These are phyloP conservation scores for Phragmatobia fuliginosa DNA, from an alignment of 2,888 invertebrate genomes.

Conservation along the genomic window DNA sequence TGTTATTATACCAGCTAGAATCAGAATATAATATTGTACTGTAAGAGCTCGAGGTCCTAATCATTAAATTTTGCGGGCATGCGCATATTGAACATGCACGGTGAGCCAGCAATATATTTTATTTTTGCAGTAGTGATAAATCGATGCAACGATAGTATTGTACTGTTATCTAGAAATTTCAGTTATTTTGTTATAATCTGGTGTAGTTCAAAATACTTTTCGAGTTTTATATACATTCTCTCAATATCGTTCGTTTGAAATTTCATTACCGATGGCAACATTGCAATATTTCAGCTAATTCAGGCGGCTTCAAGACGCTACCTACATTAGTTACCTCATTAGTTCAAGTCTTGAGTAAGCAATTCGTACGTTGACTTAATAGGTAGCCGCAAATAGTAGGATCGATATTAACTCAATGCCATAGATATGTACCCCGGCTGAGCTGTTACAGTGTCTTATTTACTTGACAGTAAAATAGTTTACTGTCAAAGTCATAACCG, in stretches of 20 bases:
- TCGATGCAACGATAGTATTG: neutral
- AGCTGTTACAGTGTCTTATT: neutral
- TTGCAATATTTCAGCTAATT: neutral
- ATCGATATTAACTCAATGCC: neutral
- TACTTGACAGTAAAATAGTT: neutral
- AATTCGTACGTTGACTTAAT: neutral
- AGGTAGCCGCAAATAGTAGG: neutral
- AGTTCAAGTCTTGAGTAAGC: neutral
- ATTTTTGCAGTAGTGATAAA: neutral
- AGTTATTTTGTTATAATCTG: neutral
- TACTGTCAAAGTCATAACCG: neutral
- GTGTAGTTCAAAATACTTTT: neutral
- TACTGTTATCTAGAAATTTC: neutral
- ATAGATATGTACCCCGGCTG: neutral
- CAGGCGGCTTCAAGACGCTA: neutral
- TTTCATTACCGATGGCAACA: neutral
- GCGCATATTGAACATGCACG: slow-evolving; percentile 37
- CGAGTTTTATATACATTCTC: neutral
- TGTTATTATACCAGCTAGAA: neutral
- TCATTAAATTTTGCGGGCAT: neutral
- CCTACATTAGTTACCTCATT: neutral
- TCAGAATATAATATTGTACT: neutral
- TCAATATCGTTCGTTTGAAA: neutral
- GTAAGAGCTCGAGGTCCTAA: neutral
- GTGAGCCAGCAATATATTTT: slow-evolving; percentile 36